Evolutionary conservation across 2,888 invertebrate species (phyloP).

Genomic region (Rotaria macrura): DNA sequence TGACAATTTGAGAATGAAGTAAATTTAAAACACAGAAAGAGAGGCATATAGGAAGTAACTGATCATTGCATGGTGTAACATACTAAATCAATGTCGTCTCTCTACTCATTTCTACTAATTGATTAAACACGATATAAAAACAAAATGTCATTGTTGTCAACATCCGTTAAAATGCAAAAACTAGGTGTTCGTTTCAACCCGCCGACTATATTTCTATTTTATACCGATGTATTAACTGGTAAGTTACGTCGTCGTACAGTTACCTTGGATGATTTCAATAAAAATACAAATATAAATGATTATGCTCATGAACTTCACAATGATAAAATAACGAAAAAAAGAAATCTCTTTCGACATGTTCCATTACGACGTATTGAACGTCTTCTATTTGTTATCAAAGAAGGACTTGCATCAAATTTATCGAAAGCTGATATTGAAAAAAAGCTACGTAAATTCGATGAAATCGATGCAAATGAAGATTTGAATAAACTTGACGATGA

Average conservation of each 20-base stretch:
- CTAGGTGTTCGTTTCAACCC: constrained; percentile 49
- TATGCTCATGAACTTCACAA: constrained; percentile 44
- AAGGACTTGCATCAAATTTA: constrained; percentile 45
- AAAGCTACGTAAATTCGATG: constrained; percentile 42
- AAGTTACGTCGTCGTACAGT: constrained; percentile 50
- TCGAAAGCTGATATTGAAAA: constrained; percentile 25
- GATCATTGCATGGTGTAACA: background rate
- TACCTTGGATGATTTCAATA: constrained; percentile 51
- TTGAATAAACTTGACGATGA: constrained; percentile 51
- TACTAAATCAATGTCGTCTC: background rate
- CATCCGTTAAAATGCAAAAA: constrained; percentile 36
- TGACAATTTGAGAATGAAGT: background rate
- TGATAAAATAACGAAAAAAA: constrained; percentile 35
- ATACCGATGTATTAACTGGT: constrained; percentile 39
- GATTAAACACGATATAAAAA: background rate
- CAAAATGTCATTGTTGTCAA: background rate
- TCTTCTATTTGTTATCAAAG: constrained; percentile 48
- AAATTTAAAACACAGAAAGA: background rate
- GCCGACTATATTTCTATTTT: constrained; percentile 46
- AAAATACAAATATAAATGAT: constrained; percentile 45
- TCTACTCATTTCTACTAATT: background rate
- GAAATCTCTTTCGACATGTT: constrained; percentile 38
- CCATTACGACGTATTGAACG: constrained; percentile 49
- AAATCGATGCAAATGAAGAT: constrained; percentile 52
- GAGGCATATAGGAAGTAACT: background rate